phyloP scores from a whole-genome alignment of 2,888 invertebrate genomes.

The Oligia strigilis region DNA sequence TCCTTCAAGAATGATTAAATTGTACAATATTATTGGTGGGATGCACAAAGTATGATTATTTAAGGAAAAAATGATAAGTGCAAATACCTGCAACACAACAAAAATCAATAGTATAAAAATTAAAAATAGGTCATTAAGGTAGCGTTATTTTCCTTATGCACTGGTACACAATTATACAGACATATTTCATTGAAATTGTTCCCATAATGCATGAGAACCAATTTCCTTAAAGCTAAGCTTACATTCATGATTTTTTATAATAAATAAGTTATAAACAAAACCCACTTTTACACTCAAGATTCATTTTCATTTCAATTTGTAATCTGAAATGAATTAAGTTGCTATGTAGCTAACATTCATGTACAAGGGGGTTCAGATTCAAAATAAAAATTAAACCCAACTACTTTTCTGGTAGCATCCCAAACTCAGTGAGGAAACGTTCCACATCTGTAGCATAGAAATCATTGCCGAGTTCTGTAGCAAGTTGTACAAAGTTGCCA shows the following conservation, averaged over 20 bases:
- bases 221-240: constrained; percentile 35
- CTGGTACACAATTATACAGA: constrained; percentile 28
- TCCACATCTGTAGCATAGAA: constrained; percentile 98
- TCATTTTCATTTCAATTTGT: neutral
- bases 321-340: constrained; percentile 13
- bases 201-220: constrained; percentile 17
- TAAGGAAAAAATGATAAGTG: constrained; percentile 28
- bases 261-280: constrained; percentile 49
- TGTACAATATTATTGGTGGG: constrained; percentile 53
- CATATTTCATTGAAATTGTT: constrained; percentile 27
- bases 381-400: constrained; percentile 3
- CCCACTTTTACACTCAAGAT: constrained; percentile 25
- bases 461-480: constrained; percentile 96
- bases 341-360: constrained; percentile 14
- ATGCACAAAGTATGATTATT: constrained; percentile 10
- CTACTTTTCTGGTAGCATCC: constrained; percentile 94
- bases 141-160: constrained; percentile 41
- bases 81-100: neutral
- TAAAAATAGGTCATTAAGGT: constrained; percentile 27
- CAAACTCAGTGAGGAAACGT: constrained; percentile 96
- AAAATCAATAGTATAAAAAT: constrained; percentile 4
- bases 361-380: constrained; percentile 20
- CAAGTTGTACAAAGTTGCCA: constrained; percentile 97
- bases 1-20: constrained; percentile 17
- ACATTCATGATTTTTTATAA: constrained; percentile 25